Evolutionary conservation across 2,113 vertebrate genomes (phyloP).

Genomic region (Phrynosoma platyrhinos): DNA sequence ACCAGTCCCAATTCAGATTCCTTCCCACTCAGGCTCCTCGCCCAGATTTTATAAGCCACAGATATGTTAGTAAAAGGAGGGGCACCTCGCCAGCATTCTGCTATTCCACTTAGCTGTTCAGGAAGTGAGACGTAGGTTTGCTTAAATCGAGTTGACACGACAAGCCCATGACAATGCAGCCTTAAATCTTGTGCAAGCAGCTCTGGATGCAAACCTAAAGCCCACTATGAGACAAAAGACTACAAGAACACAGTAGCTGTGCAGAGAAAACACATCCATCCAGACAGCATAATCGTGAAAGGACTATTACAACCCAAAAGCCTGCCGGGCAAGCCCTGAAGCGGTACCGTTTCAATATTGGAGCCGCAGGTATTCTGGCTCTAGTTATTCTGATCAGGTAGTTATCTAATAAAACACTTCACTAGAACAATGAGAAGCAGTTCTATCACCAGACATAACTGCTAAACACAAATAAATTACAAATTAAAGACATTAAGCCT

Average conservation of each 20-base stretch:
- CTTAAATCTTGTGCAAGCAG: slow-evolving; percentile 35
- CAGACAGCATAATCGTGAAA: not conserved
- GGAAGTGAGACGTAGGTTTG: slow-evolving; percentile 9
- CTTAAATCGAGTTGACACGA: not conserved
- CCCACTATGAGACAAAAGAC: slow-evolving; percentile 1
- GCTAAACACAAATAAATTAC: not conserved
- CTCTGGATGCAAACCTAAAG: slow-evolving; percentile 25
- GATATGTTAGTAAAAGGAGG: not conserved
- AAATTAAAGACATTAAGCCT: not conserved
- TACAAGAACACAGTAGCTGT: not conserved
- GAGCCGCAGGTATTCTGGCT: not conserved
- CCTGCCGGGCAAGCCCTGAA: no score
- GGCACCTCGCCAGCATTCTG: not conserved
- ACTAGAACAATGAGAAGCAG: not conserved
- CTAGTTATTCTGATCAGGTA: not conserved
- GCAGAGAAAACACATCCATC: not conserved
- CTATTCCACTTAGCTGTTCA: not conserved
- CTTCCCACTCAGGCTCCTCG: not conserved
- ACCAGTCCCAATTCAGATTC: not conserved
- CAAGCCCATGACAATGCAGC: not conserved
- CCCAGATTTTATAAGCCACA: not conserved
- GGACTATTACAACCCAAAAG: no score
- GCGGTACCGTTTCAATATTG: not conserved
- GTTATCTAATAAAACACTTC: not conserved
- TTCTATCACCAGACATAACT: not conserved